A percentile compares a stretch with the other conserved stretches of the same genome.
phyloP scores from a whole-genome alignment of 2,113 vertebrate species.

The Castor canadensis region DNA sequence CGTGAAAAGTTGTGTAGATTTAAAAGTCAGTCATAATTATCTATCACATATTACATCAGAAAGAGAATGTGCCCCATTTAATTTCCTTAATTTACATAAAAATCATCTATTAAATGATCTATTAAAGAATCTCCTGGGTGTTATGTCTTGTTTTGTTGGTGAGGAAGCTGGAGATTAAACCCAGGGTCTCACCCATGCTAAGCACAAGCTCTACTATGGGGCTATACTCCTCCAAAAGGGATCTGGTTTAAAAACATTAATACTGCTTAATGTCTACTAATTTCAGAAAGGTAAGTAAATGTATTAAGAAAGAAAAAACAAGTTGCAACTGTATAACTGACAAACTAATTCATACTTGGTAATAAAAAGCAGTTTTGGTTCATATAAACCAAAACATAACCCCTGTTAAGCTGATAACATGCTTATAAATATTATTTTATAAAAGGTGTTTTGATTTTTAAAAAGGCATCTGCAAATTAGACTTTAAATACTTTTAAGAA shows the following conservation, averaged over 20 bases:
- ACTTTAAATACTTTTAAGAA: constrained; percentile 37
- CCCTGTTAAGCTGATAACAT: constrained; percentile 15
- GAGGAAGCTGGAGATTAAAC: background rate
- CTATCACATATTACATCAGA: constrained; percentile 53
- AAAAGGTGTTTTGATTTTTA: constrained; percentile 43
- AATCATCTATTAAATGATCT: background rate
- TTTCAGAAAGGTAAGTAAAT: constrained; percentile 34
- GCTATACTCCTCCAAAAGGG: background rate
- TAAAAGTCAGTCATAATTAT: constrained; percentile 51
- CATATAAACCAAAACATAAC: constrained; percentile 21
- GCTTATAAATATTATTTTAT: constrained; percentile 1
- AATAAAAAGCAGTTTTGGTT: constrained; percentile 25
- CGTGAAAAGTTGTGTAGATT: constrained; percentile 49
- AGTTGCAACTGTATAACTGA: background rate
- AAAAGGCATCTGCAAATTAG: constrained; percentile 13
- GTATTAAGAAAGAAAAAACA: constrained; percentile 15
- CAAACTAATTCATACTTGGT: constrained; percentile 18
- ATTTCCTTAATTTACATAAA: constrained; percentile 29
- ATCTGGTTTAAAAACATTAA: background rate
- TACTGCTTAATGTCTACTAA: constrained; percentile 27
- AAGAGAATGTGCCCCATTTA: constrained; percentile 12
- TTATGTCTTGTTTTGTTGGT: background rate
- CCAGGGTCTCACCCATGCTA: background rate
- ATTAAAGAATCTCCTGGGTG: background rate
- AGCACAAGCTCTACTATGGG: background rate